Base-by-base conservation (phyloP, 1,140 invertebrate species). In the Magallana gigas region DNA sequence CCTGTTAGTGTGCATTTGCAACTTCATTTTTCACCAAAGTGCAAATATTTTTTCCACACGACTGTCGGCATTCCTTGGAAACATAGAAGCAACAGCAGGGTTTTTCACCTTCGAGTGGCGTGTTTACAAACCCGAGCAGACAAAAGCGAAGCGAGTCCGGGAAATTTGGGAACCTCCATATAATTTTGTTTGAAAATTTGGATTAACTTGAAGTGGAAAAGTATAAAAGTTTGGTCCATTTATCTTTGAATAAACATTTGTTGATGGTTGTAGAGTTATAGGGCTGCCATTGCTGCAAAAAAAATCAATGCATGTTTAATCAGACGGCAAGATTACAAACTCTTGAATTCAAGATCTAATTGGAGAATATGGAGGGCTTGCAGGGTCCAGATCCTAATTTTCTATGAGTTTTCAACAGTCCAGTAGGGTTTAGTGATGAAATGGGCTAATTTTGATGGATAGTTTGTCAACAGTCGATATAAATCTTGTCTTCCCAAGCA, bases 201-300 rank as follows among this genome's bases (percentile, higher is more conserved):
- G 83, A 84, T 84, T 84, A 84, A 84, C 83, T 84, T 84, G 9
- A 84, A 84, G 83, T 62, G 57, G 83, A 62, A 84, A 84, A 84
- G 83, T 84, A 58, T 60, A 84, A 84, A 84, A 84, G 83, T 84
- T 84, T 84, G 83, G 56, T 84, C 57, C 29, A 84, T 84, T 84
- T 84, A 84, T 84, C 83, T 60, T 48, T 60, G 57, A 36, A 58
- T 62, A 84, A 84, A 84, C 59, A 84, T 36, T 29, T 59, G 57
- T 62, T 23, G 58, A 84, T 84, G 81, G 23, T 29, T 76, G 68
- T 76, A 76, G 36, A 76, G 68, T 18, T 76, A 29, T 76, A 76
- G 68, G 68, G 68, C 68, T 76, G 68, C 18, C 68, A 12, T 76
- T 36, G 68, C 68, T 3, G 18, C 68, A 76, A 23, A 48, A 48